Evolutionary conservation across 2,113 vertebrate species (phyloP).

Genomic region (Cariama cristata): DNA sequence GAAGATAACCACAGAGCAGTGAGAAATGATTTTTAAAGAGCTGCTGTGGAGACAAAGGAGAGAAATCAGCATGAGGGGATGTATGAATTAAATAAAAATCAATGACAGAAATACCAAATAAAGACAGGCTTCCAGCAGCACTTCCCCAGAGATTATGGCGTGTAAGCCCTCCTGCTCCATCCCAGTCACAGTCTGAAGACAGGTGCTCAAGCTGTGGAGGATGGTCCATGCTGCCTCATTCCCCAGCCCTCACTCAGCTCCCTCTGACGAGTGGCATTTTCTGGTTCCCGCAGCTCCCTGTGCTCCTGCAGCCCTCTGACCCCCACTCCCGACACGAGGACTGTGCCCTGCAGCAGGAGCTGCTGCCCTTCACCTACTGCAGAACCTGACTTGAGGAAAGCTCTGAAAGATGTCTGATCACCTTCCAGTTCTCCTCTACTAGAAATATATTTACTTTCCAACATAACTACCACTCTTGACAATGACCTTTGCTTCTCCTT

Average conservation of each 20-base stretch:
- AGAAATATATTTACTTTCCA: not conserved
- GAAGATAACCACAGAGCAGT: not conserved
- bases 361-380: not conserved
- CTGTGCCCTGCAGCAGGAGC: not conserved
- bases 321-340: fast-evolving
- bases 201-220: not conserved
- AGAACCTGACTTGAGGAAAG: not conserved
- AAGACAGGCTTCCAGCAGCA: not conserved
- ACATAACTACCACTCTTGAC: not conserved
- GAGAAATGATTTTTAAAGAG: not conserved
- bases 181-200: not conserved
- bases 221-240: not conserved
- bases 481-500: not conserved
- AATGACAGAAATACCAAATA: not conserved
- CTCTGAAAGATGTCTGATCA: not conserved
- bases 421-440: not conserved
- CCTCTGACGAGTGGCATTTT: not conserved
- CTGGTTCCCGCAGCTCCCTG: not conserved
- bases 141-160: not conserved
- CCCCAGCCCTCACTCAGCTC: not conserved
- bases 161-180: not conserved
- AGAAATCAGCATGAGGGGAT: not conserved
- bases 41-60: not conserved
- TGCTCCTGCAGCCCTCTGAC: fast-evolving
- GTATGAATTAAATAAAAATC: not conserved